Evolutionary conservation across 2,888 invertebrate genomes (phyloP), one percentile per base, ranked within the genome.

Genomic region (Myopa testacea): DNA sequence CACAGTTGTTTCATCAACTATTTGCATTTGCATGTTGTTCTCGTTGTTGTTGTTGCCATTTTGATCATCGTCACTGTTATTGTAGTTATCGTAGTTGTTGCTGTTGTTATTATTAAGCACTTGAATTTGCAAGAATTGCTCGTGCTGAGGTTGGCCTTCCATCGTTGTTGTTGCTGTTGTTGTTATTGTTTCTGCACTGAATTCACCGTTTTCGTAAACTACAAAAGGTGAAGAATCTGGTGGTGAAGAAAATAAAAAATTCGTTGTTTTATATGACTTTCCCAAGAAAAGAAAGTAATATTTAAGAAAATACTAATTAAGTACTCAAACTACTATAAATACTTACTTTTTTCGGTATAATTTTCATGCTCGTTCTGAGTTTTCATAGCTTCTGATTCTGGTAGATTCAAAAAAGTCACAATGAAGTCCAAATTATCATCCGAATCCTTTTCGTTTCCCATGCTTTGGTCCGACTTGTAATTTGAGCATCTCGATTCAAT

Each of bases 341-440:
- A 67, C 55, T 67, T 19, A 75, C 75, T 34, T 37, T 58, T 38
- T 34, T 75, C 75, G 5, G 34, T 73, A 26, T 19, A 45, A 3
- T 16, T 60, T 34, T 60, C 16, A 19, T 34, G 38, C 4, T 62
- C 45, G 19, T 14, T n/a, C 5, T 38, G 55, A n/a, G 14, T 70
- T 4, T 26, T 52, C 6, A 14, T 37, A n/a, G 26, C 26, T 40
- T 38, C 67, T 14, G 63, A 4, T 34, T 75, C 67, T 16, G 76
- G 71, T 37, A 71, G 12, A 71, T 76, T 76, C 16, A 76, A 37
- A 52, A 76, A 71, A 8, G 70, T 76, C 14, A 76, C 55, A 12
- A 71, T 76, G 8, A 76, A 76, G 19, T 76, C 76, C 55, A 71
- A 14, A 40, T 76, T 71, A 19, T 63, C 71, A 38, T 65, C 55